Evolutionary conservation across 2,888 invertebrate genomes (phyloP).

Genomic region (Carabus problematicus): DNA sequence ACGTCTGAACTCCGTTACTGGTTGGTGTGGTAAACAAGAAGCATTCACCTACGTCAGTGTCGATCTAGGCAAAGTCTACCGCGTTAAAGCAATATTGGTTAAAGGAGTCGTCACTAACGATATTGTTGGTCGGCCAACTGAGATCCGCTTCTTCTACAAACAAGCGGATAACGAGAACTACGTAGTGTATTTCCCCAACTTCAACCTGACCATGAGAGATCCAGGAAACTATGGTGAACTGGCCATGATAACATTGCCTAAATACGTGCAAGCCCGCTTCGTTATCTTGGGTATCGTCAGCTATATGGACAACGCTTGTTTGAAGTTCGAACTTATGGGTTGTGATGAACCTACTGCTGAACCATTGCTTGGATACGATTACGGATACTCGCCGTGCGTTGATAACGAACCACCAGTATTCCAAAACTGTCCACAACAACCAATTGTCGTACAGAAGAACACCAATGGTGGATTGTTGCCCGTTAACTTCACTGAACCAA

Average conservation of each 20-base stretch:
- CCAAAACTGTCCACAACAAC: slow-evolving; percentile 94
- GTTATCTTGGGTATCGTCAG: slow-evolving; percentile 91
- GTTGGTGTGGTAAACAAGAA: slow-evolving; percentile 97
- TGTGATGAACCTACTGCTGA: slow-evolving; percentile 87
- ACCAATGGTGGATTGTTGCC: slow-evolving; percentile 88
- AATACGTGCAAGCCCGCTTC: slow-evolving; percentile 92
- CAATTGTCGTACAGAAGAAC: slow-evolving; percentile 88
- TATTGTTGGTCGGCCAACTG: slow-evolving; percentile 93
- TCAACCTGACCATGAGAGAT: slow-evolving; percentile 91
- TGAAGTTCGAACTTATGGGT: slow-evolving; percentile 95
- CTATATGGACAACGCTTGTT: slow-evolving; percentile 95
- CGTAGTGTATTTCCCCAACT: slow-evolving; percentile 96
- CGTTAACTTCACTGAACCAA: slow-evolving; percentile 92
- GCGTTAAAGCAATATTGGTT: slow-evolving; percentile 90
- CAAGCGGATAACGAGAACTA: slow-evolving; percentile 93
- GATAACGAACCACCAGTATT: slow-evolving; percentile 97
- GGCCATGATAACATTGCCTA: slow-evolving; percentile 93
- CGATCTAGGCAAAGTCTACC: slow-evolving; percentile 90
- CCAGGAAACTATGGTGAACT: slow-evolving; percentile 97
- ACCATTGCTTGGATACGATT: slow-evolving; percentile 89
- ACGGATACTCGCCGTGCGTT: slow-evolving; percentile 93
- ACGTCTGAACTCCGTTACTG: slow-evolving; percentile 89
- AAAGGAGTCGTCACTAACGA: slow-evolving; percentile 95
- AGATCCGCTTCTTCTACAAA: slow-evolving; percentile 97
- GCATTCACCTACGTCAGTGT: slow-evolving; percentile 96